These are phyloP conservation scores for Pantala flavescens DNA, from an alignment of 1,140 invertebrate species.

Conservation along the genomic window DNA sequence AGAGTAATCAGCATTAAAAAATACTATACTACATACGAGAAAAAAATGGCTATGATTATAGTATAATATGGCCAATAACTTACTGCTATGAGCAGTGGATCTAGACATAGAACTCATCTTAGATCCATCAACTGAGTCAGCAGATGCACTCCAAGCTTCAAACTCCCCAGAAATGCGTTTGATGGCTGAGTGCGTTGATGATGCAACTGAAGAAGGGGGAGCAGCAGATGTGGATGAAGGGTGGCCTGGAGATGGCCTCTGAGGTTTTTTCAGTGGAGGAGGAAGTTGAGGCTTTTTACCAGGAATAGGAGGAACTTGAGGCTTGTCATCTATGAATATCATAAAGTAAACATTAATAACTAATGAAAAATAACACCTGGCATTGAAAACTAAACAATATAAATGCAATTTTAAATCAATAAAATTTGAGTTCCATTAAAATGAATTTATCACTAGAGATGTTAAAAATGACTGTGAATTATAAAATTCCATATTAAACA, in stretches of 20 bases:
- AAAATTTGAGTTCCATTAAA: too few relatives aligned
- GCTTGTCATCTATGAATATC: slow-evolving; percentile 19
- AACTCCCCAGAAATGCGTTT: not conserved
- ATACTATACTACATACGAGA: too few relatives aligned
- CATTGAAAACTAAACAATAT: too few relatives aligned
- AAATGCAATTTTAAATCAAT: too few relatives aligned
- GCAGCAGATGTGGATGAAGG: not conserved
- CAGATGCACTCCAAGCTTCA: not conserved
- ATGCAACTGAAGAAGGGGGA: not conserved
- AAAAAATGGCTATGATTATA: too few relatives aligned
- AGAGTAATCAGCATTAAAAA: too few relatives aligned
- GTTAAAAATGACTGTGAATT: too few relatives aligned
- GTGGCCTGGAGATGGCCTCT: not conserved
- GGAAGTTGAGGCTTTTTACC: slow-evolving; percentile 24
- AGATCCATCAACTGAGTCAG: not conserved
- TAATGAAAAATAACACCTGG: too few relatives aligned
- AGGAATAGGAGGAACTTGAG: slow-evolving; percentile 18
- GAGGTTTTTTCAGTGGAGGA: slow-evolving; percentile 25
- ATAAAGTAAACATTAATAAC: too few relatives aligned
- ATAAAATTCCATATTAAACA: too few relatives aligned
- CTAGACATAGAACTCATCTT: not conserved
- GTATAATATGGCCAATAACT: not conserved
- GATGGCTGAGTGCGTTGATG: not conserved
- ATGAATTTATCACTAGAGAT: too few relatives aligned
- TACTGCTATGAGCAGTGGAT: not conserved